Percentiles rank a stretch among this genome's conserved stretches.
These are phyloP conservation scores for Telmatochromis bifrenatus DNA, from an alignment of 2,113 vertebrate species.

Conservation along the genomic window DNA sequence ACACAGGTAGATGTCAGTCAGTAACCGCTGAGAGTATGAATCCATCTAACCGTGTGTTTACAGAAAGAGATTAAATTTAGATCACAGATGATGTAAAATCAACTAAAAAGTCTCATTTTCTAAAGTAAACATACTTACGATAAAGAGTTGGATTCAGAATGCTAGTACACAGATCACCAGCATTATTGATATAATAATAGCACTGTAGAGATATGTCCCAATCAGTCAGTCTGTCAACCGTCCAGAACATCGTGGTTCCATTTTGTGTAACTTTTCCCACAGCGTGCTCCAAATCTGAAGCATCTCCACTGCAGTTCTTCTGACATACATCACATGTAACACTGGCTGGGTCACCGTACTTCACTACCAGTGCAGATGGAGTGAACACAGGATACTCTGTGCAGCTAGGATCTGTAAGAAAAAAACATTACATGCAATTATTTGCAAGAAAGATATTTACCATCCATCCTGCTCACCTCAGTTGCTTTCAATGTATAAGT, in stretches of 20 bases:
- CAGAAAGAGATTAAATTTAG: no score
- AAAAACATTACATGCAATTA: background rate
- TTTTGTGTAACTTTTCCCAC: rapidly evolving
- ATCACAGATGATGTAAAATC: no score
- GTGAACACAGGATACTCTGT: background rate
- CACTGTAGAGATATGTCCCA: background rate
- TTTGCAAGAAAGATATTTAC: background rate
- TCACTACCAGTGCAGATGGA: constrained; percentile 23
- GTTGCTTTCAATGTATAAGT: background rate
- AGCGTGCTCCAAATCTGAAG: rapidly evolving
- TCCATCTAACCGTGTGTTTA: no score
- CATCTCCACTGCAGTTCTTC: rapidly evolving
- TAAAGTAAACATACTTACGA: no score
- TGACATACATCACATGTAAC: background rate
- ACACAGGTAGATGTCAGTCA: no score
- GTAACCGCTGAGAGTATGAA: rapidly evolving
- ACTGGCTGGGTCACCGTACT: background rate
- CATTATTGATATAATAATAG: rapidly evolving
- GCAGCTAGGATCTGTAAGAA: background rate
- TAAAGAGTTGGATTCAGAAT: no score
- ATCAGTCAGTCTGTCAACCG: rapidly evolving
- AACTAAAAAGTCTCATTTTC: no score
- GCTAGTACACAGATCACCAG: rapidly evolving
- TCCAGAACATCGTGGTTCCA: background rate
- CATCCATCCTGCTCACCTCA: background rate